A percentile compares a stretch with the other conserved stretches of the same genome.
These are phyloP conservation scores for Mesorhabditis spiculigera DNA, from an alignment of 2,888 invertebrate species.

Conservation along the genomic window DNA sequence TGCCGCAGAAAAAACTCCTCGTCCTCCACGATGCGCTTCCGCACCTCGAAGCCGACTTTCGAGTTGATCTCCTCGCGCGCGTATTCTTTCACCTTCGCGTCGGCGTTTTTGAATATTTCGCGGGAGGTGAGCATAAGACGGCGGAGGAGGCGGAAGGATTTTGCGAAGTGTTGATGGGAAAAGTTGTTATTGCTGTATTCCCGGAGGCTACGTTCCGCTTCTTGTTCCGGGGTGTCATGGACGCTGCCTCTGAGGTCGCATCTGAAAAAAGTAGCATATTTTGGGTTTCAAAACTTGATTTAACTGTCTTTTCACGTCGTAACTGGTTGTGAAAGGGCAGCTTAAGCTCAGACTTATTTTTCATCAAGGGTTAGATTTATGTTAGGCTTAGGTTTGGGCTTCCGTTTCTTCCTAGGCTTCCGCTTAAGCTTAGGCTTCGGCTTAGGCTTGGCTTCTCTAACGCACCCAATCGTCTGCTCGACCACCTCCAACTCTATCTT, in stretches of 20 bases:
- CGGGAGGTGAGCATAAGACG: background rate
- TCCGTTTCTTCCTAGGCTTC: too few species aligned
- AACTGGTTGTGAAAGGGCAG: too few species aligned
- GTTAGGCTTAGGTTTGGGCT: too few species aligned
- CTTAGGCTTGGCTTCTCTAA: background rate
- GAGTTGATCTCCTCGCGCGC: background rate
- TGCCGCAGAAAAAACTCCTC: background rate
- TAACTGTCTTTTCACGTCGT: too few species aligned
- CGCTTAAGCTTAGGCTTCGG: too few species aligned
- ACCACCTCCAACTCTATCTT: background rate
- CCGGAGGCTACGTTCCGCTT: background rate
- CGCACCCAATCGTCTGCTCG: background rate
- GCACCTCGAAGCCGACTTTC: background rate
- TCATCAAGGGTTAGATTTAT: too few species aligned
- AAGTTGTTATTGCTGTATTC: conserved; percentile 5
- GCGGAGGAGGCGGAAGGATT: conserved; percentile 1
- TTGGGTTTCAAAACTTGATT: too few species aligned
- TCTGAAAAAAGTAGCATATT: background rate
- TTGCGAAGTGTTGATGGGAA: conserved; percentile 4
- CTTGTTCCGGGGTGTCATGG: background rate
- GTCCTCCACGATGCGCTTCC: background rate
- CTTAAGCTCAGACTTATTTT: too few species aligned
- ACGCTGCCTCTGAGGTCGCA: conserved; percentile 1
- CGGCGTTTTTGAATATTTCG: conserved; percentile 2
- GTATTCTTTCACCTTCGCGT: conserved; percentile 1